phyloP scores from a whole-genome alignment of 1,140 invertebrate species.

The Monomorium pharaonis region DNA sequence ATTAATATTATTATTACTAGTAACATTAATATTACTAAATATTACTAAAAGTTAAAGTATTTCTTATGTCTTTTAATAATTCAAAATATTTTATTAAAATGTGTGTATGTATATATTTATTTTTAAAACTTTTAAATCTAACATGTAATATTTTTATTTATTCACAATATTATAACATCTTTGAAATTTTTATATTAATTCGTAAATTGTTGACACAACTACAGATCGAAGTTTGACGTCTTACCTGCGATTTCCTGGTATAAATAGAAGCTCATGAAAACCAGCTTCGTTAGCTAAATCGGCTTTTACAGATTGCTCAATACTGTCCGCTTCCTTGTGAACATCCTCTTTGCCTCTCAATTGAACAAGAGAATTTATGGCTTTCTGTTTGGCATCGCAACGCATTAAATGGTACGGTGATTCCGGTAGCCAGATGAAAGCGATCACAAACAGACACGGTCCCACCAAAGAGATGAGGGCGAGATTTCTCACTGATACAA shows the following conservation, averaged over 20 bases:
- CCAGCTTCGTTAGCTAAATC: slow-evolving; percentile 85
- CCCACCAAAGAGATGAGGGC: slow-evolving; percentile 85
- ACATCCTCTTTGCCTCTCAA: slow-evolving; percentile 87
- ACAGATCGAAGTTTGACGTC: slow-evolving; percentile 6
- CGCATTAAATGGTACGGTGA: slow-evolving; percentile 89
- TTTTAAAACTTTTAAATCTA: not conserved
- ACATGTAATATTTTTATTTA: not conserved
- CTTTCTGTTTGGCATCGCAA: slow-evolving; percentile 85
- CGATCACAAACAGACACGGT: slow-evolving; percentile 86
- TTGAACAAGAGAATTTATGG: slow-evolving; percentile 86
- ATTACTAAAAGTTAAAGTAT: not conserved
- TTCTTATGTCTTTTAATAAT: not conserved
- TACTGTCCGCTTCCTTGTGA: slow-evolving; percentile 86
- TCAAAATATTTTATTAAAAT: no score
- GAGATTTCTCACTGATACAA: slow-evolving; percentile 85
- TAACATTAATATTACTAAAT: not conserved
- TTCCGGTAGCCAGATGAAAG: slow-evolving; percentile 89
- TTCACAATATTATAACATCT: not conserved
- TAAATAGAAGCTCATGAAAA: slow-evolving; percentile 86
- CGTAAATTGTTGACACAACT: not conserved
- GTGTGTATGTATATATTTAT: not conserved
- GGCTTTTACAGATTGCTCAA: slow-evolving; percentile 86
- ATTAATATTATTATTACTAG: not conserved
- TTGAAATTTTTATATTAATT: not conserved
- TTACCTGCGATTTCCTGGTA: slow-evolving; percentile 85